Evolutionary conservation across 2,888 invertebrate genomes (phyloP).

Genomic region (Agrotis clavis): DNA sequence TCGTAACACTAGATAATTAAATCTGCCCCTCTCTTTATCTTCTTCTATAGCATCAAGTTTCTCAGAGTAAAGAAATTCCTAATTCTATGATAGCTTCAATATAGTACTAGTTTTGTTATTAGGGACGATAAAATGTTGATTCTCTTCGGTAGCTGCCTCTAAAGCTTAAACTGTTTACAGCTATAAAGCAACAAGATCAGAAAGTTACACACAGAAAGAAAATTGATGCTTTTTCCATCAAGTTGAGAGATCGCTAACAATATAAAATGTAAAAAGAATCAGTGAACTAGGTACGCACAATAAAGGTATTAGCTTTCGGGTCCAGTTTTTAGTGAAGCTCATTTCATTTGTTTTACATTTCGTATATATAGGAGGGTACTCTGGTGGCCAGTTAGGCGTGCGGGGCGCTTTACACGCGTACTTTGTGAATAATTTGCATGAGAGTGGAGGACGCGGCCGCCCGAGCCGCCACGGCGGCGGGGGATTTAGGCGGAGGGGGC

Average conservation of each 20-base stretch:
- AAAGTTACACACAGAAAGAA: constrained; percentile 47
- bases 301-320: constrained; percentile 57
- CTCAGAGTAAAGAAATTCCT: constrained; percentile 23
- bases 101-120: constrained; percentile 51
- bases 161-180: constrained; percentile 53
- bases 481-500: constrained; percentile 65
- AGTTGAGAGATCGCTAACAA: constrained; percentile 23
- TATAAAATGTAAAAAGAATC: constrained; percentile 35
- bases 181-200: constrained; percentile 46
- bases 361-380: constrained; percentile 72
- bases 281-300: constrained; percentile 43
- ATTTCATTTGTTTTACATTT: constrained; percentile 71
- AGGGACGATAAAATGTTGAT: constrained; percentile 51
- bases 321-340: constrained; percentile 61
- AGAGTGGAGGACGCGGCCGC: constrained; percentile 64
- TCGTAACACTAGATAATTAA: constrained; percentile 50
- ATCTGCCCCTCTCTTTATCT: constrained; percentile 25
- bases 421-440: constrained; percentile 86
- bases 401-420: constrained; percentile 78
- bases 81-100: constrained; percentile 38
- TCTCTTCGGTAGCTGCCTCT: constrained; percentile 22
- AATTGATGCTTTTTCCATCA: constrained; percentile 52
- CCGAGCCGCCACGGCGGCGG: constrained; percentile 49
- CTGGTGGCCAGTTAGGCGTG: constrained; percentile 79
- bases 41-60: constrained; percentile 15